A percentile compares a stretch with the other conserved stretches of the same genome.
These are phyloP conservation scores for Mus spicilegus DNA, from an alignment of 2,113 vertebrate species.

Conservation along the genomic window DNA sequence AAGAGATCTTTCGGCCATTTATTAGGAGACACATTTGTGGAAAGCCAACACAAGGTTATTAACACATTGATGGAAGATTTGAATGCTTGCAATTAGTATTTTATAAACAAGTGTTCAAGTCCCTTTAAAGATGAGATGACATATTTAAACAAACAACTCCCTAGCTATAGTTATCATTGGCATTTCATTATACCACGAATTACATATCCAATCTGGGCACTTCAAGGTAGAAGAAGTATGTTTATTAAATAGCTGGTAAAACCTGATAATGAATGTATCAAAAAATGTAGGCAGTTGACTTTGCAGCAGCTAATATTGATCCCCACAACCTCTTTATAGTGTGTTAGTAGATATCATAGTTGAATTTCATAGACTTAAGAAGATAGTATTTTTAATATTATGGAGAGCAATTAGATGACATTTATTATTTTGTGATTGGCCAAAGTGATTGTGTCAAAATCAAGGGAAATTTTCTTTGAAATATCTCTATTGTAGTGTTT, in stretches of 20 bases:
- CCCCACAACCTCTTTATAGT: constrained; percentile 53
- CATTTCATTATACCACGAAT: constrained; percentile 79
- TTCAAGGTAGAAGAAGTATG: constrained; percentile 62
- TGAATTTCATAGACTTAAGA: constrained; percentile 78
- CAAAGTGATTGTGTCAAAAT: constrained; percentile 80
- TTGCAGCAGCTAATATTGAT: constrained; percentile 77
- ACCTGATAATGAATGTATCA: constrained; percentile 73
- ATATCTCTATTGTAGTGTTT: constrained; percentile 71
- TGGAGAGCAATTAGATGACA: constrained; percentile 68
- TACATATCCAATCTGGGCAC: constrained; percentile 65
- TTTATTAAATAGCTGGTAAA: constrained; percentile 72
- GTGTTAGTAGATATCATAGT: constrained; percentile 75
- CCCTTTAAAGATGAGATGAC: constrained; percentile 70
- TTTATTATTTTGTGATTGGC: constrained; percentile 68
- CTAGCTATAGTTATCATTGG: constrained; percentile 69
- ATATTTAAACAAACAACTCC: constrained; percentile 79
- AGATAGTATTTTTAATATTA: constrained; percentile 73
- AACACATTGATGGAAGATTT: constrained; percentile 74
- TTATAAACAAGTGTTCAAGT: constrained; percentile 73
- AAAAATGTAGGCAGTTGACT: constrained; percentile 72
- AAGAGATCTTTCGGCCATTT: constrained; percentile 63
- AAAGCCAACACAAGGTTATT: constrained; percentile 77
- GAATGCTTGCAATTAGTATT: constrained; percentile 64
- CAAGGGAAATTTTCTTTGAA: constrained; percentile 78
- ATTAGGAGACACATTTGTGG: constrained; percentile 73